phyloP scores from a whole-genome alignment of 2,888 invertebrate genomes.

The Caenorhabditis zanzibari region DNA sequence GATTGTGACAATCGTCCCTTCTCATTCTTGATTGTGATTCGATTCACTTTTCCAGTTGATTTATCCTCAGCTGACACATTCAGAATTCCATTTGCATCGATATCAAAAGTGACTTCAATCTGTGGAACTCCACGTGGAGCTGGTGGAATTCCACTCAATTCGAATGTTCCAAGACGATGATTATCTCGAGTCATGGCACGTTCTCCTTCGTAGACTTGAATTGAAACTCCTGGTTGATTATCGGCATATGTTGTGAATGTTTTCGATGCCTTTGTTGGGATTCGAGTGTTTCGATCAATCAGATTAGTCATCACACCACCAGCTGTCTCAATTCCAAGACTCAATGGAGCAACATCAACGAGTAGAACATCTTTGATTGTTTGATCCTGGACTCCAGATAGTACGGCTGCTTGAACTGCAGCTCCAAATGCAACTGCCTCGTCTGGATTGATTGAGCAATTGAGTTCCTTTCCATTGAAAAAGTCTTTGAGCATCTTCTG shows the following conservation, averaged over 20 bases:
- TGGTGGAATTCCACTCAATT: constrained; percentile 84
- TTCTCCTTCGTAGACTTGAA: constrained; percentile 88
- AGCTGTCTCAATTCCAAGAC: constrained; percentile 32
- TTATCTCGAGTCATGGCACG: constrained; percentile 85
- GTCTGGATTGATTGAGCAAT: constrained; percentile 30
- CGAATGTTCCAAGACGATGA: constrained; percentile 83
- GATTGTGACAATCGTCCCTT: constrained; percentile 93
- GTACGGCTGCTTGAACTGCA: constrained; percentile 31
- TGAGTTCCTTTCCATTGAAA: constrained; percentile 89
- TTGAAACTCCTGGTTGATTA: constrained; percentile 93
- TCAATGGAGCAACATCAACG: constrained; percentile 33
- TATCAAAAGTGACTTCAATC: constrained; percentile 86
- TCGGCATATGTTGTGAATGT: constrained; percentile 87
- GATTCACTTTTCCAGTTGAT: constrained; percentile 84
- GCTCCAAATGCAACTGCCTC: constrained; percentile 33
- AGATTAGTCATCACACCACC: constrained; percentile 33
- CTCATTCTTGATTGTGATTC: constrained; percentile 81
- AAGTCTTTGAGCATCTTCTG: constrained; percentile 92
- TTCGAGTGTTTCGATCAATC: constrained; percentile 32
- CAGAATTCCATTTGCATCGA: constrained; percentile 84
- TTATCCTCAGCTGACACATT: constrained; percentile 81
- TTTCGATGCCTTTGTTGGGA: constrained; percentile 32
- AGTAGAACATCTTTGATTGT: constrained; percentile 29
- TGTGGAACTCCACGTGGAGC: constrained; percentile 83
- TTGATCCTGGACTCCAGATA: constrained; percentile 28